Base-by-base conservation (phyloP, 2,113 vertebrate genomes). In the Hippocampus comes region DNA sequence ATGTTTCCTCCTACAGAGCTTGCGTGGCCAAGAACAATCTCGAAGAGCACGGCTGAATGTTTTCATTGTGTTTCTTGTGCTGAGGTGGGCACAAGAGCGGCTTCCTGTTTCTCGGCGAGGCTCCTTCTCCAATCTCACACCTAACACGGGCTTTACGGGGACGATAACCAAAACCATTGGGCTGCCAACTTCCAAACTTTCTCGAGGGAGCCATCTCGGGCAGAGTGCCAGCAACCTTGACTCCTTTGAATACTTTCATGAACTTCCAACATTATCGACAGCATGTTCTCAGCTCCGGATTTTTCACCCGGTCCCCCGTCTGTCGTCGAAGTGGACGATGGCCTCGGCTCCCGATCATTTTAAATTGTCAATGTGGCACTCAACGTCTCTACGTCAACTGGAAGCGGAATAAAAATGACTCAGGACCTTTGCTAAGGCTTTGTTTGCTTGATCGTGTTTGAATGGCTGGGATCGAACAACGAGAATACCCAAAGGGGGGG, bases 11-110 rank as follows among this genome's bases (percentile, higher is more conserved):
- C 75, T 83, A 80, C 85, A 84, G 82, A 80, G 75, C 70, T 85
- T 75, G 73, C 71, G 78, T 55, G 83, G 91, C 92, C 92, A 93
- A 92, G 89, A 92, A 86, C 89, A 93, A 93, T 92, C 82, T 91
- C 10, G 51, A 87, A 83, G 83, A 88, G 88, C 86, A 85, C 78
- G 81, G 89, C 83, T 92, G 77, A 92, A 91, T 92, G 90, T 91
- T 92, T 92, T 92, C 89, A 88, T 91, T 92, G 87, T 88, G 84
- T 90, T 91, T 85, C 85, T 88, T 87, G 64, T 89, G 90, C 90
- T 90, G 88, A 91, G 89, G 79, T 83, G 88, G 86, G 86, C 87
- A 88, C 84, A 65, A 59, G 78, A 86, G 83, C 75, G 76, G 75
- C 73, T 86, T 90, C 89, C 87, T 86, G 83, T 85, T 70, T 38